A percentile compares a stretch with the other conserved stretches of the same genome.
phyloP scores from a whole-genome alignment of 2,797 vertebrate genomes.

The Aldrovandia affinis region DNA sequence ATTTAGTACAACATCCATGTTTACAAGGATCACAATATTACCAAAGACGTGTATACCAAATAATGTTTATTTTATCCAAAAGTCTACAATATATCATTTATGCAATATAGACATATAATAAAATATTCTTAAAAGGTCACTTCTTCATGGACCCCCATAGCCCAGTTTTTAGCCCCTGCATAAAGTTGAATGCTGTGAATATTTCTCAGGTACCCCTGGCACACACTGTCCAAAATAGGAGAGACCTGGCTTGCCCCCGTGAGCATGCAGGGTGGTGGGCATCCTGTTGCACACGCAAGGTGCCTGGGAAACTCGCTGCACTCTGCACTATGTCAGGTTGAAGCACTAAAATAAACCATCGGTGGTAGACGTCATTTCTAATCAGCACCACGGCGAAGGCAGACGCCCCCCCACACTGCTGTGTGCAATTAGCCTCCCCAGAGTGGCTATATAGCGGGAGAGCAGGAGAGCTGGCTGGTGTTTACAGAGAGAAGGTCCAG shows the following conservation, averaged over 20 bases:
- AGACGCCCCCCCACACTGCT: constrained; percentile 49
- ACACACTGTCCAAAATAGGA: not conserved
- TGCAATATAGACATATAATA: no score
- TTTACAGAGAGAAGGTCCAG: constrained; percentile 17
- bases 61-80: no score
- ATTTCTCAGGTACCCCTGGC: constrained; percentile 55
- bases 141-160: no score
- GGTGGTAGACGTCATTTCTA: constrained; percentile 66
- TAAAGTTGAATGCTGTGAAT: constrained; percentile 48
- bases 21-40: constrained; percentile 12
- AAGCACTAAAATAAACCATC: constrained; percentile 75
- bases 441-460: not conserved
- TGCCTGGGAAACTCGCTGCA: constrained; percentile 46
- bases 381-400: constrained; percentile 64
- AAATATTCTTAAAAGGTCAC: no score
- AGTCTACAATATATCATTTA: no score
- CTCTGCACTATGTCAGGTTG: constrained; percentile 63
- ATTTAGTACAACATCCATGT: no score
- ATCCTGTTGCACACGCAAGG: constrained; percentile 63
- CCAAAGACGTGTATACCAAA: constrained; percentile 47
- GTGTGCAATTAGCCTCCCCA: constrained; percentile 18
- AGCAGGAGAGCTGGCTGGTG: not conserved
- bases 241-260: constrained; percentile 46
- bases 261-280: constrained; percentile 45
- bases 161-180: no score